Evolutionary conservation across 2,797 vertebrate species (phyloP).

Genomic region (Anguilla megastoma): DNA sequence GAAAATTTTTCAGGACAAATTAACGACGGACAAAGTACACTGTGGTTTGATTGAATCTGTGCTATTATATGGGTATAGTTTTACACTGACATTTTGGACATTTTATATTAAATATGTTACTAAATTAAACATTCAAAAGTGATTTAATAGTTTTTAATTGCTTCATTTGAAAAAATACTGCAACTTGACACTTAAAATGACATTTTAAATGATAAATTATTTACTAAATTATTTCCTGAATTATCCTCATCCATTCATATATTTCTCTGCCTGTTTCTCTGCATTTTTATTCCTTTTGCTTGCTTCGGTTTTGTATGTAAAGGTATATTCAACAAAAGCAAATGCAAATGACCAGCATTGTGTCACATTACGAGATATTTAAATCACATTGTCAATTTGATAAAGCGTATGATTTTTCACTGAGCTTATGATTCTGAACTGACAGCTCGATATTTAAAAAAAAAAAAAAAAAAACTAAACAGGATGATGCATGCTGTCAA

Average conservation of each 20-base stretch:
- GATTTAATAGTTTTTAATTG: not conserved
- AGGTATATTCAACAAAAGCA: slow-evolving; percentile 19
- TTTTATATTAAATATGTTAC: not conserved
- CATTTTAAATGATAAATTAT: not conserved
- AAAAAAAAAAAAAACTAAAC: not conserved
- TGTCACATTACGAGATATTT: slow-evolving; percentile 29
- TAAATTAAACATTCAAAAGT: not conserved
- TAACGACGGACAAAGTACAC: not conserved
- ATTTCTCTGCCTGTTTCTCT: not conserved
- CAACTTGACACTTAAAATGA: not conserved
- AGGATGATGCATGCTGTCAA: not conserved
- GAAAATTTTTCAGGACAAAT: not conserved
- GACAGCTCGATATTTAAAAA: slow-evolving; percentile 4
- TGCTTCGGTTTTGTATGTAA: not conserved
- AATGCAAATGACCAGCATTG: slow-evolving; percentile 3
- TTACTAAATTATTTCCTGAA: not conserved
- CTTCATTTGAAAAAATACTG: not conserved
- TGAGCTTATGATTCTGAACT: slow-evolving; percentile 18
- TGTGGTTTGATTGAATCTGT: not conserved
- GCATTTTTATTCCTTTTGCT: not conserved
- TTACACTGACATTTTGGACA: not conserved
- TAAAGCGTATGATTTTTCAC: slow-evolving; percentile 18
- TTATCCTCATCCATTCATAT: not conserved
- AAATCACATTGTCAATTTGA: slow-evolving; percentile 22
- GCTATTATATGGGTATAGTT: not conserved